A percentile compares a stretch with the other conserved stretches of the same genome.
Conservation (phyloP, 1,140 invertebrate genomes). For the Drosophila simulans region DNA sequence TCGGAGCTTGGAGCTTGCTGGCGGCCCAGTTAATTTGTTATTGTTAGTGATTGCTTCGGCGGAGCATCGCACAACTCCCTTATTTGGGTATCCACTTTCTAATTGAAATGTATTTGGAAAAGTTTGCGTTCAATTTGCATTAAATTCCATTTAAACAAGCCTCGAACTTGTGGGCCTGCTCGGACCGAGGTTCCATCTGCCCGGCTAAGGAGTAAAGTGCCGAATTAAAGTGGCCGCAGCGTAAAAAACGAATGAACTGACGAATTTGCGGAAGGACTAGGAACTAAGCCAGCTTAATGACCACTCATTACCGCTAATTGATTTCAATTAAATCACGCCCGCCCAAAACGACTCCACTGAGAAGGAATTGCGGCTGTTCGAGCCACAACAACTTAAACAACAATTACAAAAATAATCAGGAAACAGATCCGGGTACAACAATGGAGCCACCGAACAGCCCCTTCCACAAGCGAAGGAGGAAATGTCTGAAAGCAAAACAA, state of each 20-base stretch:
- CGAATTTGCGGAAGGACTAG: background rate
- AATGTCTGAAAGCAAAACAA: constrained; percentile 68
- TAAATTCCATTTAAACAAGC: constrained; percentile 41
- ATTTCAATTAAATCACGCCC: constrained; percentile 84
- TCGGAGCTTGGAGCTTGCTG: constrained; percentile 9
- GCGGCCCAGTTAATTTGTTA: constrained; percentile 72
- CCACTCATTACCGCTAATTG: constrained; percentile 84
- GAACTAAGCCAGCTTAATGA: constrained; percentile 77
- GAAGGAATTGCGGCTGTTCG: constrained; percentile 68
- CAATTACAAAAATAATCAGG: constrained; percentile 83
- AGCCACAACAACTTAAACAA: constrained; percentile 80
- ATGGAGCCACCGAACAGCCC: background rate
- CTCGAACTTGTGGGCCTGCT: constrained; percentile 9
- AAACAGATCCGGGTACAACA: constrained; percentile 46
- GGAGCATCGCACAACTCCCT: background rate
- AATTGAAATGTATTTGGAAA: constrained; percentile 76
- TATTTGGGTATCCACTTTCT: constrained; percentile 12
- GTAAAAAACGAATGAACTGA: constrained; percentile 23
- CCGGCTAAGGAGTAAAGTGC: background rate
- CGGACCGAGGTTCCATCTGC: background rate
- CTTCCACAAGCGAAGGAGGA: constrained; percentile 25
- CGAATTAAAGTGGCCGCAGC: constrained; percentile 18
- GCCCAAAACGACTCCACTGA: constrained; percentile 51
- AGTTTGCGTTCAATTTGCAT: constrained; percentile 73
- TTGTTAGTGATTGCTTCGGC: constrained; percentile 54